Base-by-base conservation (phyloP, 2,888 invertebrate species). In the Macrosiphum euphorbiae region DNA sequence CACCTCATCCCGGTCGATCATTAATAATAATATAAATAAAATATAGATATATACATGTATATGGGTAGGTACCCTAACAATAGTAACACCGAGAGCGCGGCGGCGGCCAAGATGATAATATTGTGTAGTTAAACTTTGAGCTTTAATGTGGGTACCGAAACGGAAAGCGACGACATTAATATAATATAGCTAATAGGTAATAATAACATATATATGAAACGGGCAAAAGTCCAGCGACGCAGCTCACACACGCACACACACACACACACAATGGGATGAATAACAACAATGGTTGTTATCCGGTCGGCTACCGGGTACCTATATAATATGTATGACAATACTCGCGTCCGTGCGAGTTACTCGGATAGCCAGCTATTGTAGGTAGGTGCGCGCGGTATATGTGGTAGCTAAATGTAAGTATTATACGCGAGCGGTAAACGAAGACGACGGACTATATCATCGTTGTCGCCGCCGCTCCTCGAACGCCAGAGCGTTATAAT, bases 261-360 rank as follows among this genome's bases (percentile, higher is more conserved):
- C 52, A 44, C 90, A 28, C 87, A 67, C 52, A 92, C 88, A 92
- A 88, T 78, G 44, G 78, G 78, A 84, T 88, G 92, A 92, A 92
- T 88, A 88, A 78, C 92, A 88, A 92, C 92, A 92, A 92, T 88
- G 88, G 88, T 88, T 41, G 92, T 92, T 92, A 92, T 88, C 92
- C 52, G 85, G 88, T 78, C 50, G 88, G 88, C 92, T 92, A 92
- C 88, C 88, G 92, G 91, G 91, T 67, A 67, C 44, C 41, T 78
- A 35, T 61, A 61, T 0, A 3, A 3, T 61, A 67, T 11, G 13
- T 35, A 67, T n/a, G 7, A 78, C 20, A 78, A 11, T 47, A 47
- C 2, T 10, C 78, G 67, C 13, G 67, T 67, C 61, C 61, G 4
- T 28, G 16, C 67, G 67, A 35, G n/a, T 67, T 67, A 35, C 67